phyloP scores from a whole-genome alignment of 2,888 invertebrate genomes.

The Hypselothyrea guttata region DNA sequence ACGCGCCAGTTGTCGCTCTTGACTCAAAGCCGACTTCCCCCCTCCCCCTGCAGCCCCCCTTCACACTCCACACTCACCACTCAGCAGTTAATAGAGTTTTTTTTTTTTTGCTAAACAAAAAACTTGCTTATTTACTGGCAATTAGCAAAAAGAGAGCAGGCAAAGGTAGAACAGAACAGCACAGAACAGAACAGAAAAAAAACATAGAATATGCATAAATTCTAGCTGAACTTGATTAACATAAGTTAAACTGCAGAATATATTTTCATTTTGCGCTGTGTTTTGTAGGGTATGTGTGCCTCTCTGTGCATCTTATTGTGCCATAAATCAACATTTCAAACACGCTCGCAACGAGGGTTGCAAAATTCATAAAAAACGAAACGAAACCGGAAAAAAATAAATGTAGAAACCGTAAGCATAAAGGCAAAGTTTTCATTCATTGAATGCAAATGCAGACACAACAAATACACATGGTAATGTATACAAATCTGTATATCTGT shows the following conservation, averaged over 20 bases:
- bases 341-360: constrained; percentile 18
- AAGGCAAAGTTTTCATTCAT: constrained; percentile 59
- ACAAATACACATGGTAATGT: constrained; percentile 33
- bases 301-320: constrained; percentile 19
- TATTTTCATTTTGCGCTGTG: too few species aligned
- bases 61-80: neutral
- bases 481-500: constrained; percentile 35
- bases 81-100: neutral
- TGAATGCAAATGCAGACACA: constrained; percentile 51
- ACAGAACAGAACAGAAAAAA: too few species aligned
- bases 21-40: too few species aligned
- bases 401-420: constrained; percentile 5
- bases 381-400: neutral
- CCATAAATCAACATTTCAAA: neutral
- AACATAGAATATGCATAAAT: too few species aligned
- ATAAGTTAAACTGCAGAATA: constrained; percentile 57
- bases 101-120: too few species aligned
- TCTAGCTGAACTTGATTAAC: constrained; percentile 59
- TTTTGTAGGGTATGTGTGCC: constrained; percentile 11
- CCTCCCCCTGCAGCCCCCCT: too few species aligned
- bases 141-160: neutral
- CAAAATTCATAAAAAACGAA: constrained; percentile 5
- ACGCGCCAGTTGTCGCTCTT: constrained; percentile 30
- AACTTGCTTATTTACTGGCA: neutral
- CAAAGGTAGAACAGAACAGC: too few species aligned